Evolutionary conservation across 1,140 invertebrate genomes (phyloP).

Genomic region (Drosophila pachea): DNA sequence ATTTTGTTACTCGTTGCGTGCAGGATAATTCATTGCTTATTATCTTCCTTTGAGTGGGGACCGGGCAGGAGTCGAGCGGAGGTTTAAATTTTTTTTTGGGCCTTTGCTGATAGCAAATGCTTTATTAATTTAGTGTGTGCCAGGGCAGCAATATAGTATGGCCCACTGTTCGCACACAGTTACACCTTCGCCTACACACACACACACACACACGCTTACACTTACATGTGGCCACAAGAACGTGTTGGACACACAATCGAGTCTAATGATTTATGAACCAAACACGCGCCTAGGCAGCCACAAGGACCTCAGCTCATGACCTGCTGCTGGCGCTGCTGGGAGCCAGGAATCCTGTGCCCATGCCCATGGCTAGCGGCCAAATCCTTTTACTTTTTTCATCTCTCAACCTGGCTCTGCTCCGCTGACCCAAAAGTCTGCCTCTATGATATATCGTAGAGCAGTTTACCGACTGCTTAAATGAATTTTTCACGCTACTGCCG

Average conservation of each 20-base stretch:
- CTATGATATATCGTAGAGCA: slow-evolving; percentile 66
- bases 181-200: no score
- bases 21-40: slow-evolving; percentile 77
- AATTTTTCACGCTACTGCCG: slow-evolving; percentile 67
- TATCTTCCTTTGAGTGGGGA: slow-evolving; percentile 59
- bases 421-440: slow-evolving; percentile 14
- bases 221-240: slow-evolving; percentile 46
- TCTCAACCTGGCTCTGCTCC: background rate
- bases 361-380: slow-evolving; percentile 21
- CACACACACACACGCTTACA: background rate
- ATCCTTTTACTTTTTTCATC: slow-evolving; percentile 17
- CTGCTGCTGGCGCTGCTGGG: slow-evolving; percentile 1
- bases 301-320: slow-evolving; percentile 40
- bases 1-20: slow-evolving; percentile 76
- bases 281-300: slow-evolving; percentile 57
- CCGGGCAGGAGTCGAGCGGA: background rate
- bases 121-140: slow-evolving; percentile 77
- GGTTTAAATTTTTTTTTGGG: background rate
- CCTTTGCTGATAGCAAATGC: slow-evolving; percentile 65
- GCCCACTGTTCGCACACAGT: background rate
- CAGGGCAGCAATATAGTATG: slow-evolving; percentile 35
- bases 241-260: slow-evolving; percentile 74
- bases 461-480: slow-evolving; percentile 75
- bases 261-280: slow-evolving; percentile 75
- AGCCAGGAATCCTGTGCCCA: slow-evolving; percentile 3